Base-by-base conservation (phyloP, 2,888 invertebrate genomes). In the Linnaemya tessellans region DNA sequence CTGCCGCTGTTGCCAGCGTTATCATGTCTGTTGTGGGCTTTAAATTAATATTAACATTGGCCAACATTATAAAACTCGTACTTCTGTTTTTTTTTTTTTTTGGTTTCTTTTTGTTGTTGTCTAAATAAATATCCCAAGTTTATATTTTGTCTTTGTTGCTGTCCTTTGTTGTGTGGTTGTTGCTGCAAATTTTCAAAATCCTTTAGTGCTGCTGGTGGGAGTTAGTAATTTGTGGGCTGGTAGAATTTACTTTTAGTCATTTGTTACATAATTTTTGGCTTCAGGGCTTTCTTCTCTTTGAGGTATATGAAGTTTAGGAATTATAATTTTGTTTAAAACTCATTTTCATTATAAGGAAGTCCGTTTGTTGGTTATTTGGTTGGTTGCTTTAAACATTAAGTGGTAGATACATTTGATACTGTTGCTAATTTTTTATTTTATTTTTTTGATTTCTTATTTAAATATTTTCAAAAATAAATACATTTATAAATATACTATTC, bases 261-360 rank as follows among this genome's bases (percentile, higher is more conserved):
- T 38, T 65, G 9, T 49, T 41, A 25, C n/a, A 43, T 56, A 38
- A 4, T 67, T 49, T 65, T 54, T 30, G 30, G 56, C 20, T 56
- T 56, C 22, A 56, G 20, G 43, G 43, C 43, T 71, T 58, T 30
- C 8, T 46, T 54, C 41, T 58, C 20, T 60, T 74, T 81, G 84
- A 85, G 84, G 84, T 85, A 85, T 84, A 62, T 78, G 56, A 35
- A 75, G 68, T 81, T 79, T 81, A 84, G 84, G 84, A 80, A 80
- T 84, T 77, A 25, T 71, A 60, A 71, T 65, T 78, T 68, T 25
- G 25, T 67, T 49, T 62, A 51, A 46, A 73, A 58, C 46, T 46
- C 51, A 22, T 20, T 51, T 54, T 18, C 10, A 15, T 51, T 56
- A 70, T 35, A 22, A 64, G 68, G 74, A 81, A 85, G 58, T 78